Evolutionary conservation across 1,140 invertebrate genomes (phyloP).

Genomic region (Trachymyrmex septentrionalis): DNA sequence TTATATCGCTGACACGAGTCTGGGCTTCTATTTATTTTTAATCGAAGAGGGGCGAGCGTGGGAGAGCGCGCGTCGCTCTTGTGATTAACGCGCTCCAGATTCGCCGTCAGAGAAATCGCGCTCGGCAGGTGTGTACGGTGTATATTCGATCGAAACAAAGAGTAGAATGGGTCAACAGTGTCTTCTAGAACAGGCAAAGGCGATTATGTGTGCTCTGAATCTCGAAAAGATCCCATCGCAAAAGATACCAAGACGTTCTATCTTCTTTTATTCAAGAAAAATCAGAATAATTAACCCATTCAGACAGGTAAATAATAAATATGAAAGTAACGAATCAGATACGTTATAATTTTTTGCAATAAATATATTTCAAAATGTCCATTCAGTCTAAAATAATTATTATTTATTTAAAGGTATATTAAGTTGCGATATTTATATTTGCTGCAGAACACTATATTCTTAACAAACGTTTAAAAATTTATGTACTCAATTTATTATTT

Average conservation of each 20-base stretch:
- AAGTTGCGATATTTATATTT: background rate
- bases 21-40: slow-evolving; percentile 51
- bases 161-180: slow-evolving; percentile 17
- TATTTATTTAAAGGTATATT: background rate
- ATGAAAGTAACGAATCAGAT: background rate
- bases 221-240: background rate
- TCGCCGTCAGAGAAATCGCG: slow-evolving; percentile 38
- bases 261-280: background rate
- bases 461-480: background rate
- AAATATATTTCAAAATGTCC: background rate
- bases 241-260: background rate
- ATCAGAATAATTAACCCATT: background rate
- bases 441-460: background rate
- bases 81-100: slow-evolving; percentile 57
- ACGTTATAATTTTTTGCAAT: background rate
- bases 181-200: background rate
- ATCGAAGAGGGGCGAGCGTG: slow-evolving; percentile 27
- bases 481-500: background rate
- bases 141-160: slow-evolving; percentile 31
- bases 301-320: background rate
- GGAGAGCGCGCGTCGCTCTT: slow-evolving; percentile 37
- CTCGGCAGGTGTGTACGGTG: background rate
- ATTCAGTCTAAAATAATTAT: background rate
- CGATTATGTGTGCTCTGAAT: background rate
- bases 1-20: slow-evolving; percentile 18